Percentiles rank a stretch among this genome's conserved stretches.
These are phyloP conservation scores for Heloderma charlesbogerti DNA, from an alignment of 2,113 vertebrate species.

Conservation along the genomic window DNA sequence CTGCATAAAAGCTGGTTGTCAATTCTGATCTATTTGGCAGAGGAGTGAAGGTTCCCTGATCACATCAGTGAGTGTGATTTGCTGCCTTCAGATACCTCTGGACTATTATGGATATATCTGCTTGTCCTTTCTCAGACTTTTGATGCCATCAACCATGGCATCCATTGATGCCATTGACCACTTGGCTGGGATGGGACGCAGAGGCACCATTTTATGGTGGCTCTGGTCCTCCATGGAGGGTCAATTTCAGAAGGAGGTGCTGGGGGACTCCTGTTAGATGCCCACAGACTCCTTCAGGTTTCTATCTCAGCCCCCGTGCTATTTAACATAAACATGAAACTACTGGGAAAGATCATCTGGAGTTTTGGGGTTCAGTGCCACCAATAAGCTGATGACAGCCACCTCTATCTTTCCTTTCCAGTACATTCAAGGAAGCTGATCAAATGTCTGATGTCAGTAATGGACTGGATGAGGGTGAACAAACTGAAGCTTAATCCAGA, in stretches of 20 bases:
- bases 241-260: too few relatives aligned
- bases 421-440: background rate
- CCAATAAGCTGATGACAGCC: background rate
- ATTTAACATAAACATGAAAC: background rate
- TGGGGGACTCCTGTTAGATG: too few relatives aligned
- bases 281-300: too few relatives aligned
- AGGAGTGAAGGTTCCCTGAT: background rate
- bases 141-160: too few relatives aligned
- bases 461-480: too few relatives aligned
- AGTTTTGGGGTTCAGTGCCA: background rate
- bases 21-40: background rate
- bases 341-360: background rate
- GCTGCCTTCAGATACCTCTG: background rate
- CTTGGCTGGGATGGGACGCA: too few relatives aligned
- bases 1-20: background rate
- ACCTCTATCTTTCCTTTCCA: background rate
- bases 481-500: background rate
- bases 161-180: too few relatives aligned
- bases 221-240: too few relatives aligned
- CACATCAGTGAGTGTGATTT: background rate
- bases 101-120: background rate
- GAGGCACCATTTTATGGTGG: too few relatives aligned
- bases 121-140: too few relatives aligned
- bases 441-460: background rate
- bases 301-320: too few relatives aligned